phyloP scores from a whole-genome alignment of 2,113 vertebrate species.

The Gymnogyps californianus region DNA sequence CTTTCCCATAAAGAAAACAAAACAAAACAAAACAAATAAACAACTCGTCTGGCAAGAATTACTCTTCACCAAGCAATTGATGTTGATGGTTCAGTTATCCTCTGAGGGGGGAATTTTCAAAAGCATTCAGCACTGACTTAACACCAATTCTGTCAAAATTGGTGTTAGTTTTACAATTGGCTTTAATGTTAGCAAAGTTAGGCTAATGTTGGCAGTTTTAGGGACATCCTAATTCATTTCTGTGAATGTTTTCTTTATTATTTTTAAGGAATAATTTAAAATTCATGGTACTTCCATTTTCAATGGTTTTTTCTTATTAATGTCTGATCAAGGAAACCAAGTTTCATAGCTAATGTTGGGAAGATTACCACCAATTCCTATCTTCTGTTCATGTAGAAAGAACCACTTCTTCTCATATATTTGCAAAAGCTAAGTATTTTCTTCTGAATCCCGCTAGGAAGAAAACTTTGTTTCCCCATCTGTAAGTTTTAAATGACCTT shows the following conservation, averaged over 20 bases:
- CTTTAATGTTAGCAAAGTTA: not conserved
- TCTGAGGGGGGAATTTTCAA: not conserved
- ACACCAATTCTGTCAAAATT: not conserved
- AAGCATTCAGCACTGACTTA: not conserved
- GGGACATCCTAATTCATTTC: not conserved
- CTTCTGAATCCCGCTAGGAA: not conserved
- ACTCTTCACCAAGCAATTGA: not conserved
- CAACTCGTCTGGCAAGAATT: not conserved
- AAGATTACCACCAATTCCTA: not conserved
- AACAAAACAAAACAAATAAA: not conserved
- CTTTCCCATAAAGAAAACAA: slow-evolving; percentile 16
- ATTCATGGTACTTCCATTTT: not conserved
- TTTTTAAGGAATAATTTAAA: not conserved
- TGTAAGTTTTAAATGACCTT: not conserved
- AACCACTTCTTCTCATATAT: not conserved
- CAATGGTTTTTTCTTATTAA: not conserved
- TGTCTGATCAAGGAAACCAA: not conserved
- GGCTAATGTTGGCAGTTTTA: not conserved
- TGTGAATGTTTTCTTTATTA: not conserved
- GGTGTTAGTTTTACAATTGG: not conserved
- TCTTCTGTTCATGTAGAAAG: not conserved
- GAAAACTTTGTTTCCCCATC: not conserved
- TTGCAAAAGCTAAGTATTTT: not conserved
- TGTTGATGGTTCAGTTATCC: slow-evolving; percentile 12
- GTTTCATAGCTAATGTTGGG: not conserved